Evolutionary conservation across 2,113 vertebrate species (phyloP).

Genomic region (Grallaria varia): DNA sequence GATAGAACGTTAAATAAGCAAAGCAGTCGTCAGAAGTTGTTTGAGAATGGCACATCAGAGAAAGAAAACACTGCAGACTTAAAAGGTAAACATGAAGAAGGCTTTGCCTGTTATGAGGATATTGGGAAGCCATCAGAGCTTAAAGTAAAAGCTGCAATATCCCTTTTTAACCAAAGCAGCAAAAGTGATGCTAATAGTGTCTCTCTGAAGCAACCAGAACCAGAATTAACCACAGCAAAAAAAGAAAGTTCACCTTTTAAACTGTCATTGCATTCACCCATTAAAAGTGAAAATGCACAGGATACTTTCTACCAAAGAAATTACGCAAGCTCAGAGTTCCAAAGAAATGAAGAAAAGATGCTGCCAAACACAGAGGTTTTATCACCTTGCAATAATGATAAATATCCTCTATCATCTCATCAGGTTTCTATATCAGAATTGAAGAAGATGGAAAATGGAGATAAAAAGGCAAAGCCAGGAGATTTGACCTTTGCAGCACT

Average conservation of each 20-base stretch:
- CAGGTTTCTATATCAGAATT: neutral
- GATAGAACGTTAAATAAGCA: conserved; percentile 57
- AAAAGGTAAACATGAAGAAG: conserved; percentile 40
- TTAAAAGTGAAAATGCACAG: conserved; percentile 30
- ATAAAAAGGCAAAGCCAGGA: neutral
- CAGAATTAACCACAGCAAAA: conserved; percentile 14
- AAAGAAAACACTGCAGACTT: conserved; percentile 58
- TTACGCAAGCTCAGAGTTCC: neutral
- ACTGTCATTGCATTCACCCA: neutral
- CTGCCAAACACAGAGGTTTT: neutral
- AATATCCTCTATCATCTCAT: neutral
- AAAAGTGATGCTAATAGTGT: neutral
- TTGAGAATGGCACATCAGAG: conserved; percentile 44
- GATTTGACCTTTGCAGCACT: neutral
- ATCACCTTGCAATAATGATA: neutral
- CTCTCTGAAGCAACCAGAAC: neutral
- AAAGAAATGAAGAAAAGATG: neutral
- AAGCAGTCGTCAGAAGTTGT: conserved; percentile 51
- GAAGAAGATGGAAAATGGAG: conserved; percentile 41
- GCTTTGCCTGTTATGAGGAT: neutral
- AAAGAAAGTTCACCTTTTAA: conserved; percentile 37
- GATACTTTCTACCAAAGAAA: conserved; percentile 3
- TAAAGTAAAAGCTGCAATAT: conserved; percentile 46
- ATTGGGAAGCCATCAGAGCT: conserved; percentile 27
- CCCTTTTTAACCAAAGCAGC: conserved; percentile 35